A percentile compares a stretch with the other conserved stretches of the same genome.
These are phyloP conservation scores for Nymphalis io DNA, from an alignment of 1,140 invertebrate species.

Conservation along the genomic window DNA sequence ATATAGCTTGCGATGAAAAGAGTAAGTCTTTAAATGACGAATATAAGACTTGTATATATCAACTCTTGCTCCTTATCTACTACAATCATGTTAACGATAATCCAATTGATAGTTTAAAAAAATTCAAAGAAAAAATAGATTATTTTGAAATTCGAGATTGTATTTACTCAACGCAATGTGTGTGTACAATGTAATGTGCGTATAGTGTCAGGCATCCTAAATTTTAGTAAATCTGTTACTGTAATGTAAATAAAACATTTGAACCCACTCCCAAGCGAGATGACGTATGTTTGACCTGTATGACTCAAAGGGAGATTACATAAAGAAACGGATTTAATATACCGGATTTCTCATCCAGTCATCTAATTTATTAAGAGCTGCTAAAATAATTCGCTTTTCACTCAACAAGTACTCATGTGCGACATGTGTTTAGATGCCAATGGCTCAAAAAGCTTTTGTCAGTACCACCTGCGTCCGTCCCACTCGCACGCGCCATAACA, in stretches of 20 bases:
- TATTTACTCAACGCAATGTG: no score
- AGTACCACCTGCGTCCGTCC: constrained; percentile 74
- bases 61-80: no score
- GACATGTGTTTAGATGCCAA: constrained; percentile 59
- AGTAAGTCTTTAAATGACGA: no score
- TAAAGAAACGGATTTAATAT: constrained; percentile 11
- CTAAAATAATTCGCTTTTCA: constrained; percentile 30
- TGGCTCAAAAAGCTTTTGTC: constrained; percentile 43
- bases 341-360: constrained; percentile 4
- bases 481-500: constrained; percentile 69
- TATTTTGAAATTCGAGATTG: no score
- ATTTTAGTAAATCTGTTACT: no score
- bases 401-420: constrained; percentile 28
- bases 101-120: no score
- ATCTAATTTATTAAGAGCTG: constrained; percentile 19
- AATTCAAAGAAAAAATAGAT: no score
- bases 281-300: constrained; percentile 26
- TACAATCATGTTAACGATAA: no score
- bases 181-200: no score
- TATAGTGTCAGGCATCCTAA: no score
- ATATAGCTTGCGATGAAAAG: background rate
- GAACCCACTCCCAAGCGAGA: constrained; percentile 9
- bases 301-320: constrained; percentile 29
- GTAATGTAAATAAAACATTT: constrained; percentile 2
- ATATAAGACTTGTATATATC: no score